Evolutionary conservation across 2,888 invertebrate species (phyloP), one percentile per base, ranked within the genome.

Genomic region (Muschampia plurimacula): DNA sequence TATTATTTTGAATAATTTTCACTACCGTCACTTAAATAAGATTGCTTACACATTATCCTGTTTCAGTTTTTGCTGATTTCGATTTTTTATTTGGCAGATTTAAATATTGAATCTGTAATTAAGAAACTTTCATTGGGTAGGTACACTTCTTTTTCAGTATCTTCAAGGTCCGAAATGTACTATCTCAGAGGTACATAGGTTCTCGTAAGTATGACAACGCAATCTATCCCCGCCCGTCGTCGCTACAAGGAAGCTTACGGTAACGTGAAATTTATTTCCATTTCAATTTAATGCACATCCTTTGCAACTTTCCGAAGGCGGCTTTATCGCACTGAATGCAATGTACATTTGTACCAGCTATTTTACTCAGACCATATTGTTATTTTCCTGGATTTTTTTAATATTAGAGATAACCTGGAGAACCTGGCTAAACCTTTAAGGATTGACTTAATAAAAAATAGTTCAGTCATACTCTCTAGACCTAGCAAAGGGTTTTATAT

Each of bases 251-350:
- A 84, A 84, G 83, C 85, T 86, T 83, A 83, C 78, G 75, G 82
- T 84, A 83, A 84, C 83, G 82, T 78, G 79, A 86, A 86, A 84
- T 84, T 83, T 85, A 90, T 90, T 86, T 88, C 85, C 83, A 85
- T 87, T 87, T 84, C 85, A 82, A 86, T 84, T 82, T 83, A 79
- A 83, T 84, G 79, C 81, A 82, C 82, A 80, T 81, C 78, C 75
- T 77, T 75, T 77, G 84, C 84, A 82, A 82, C 76, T 83, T 82
- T 81, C 79, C 77, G 80, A 80, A 82, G 77, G 74, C 77, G 74
- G 79, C 78, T 82, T 82, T 82, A 78, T 79, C 79, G 80, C 69
- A 68, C 74, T 65, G 71, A 67, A 72, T 72, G 60, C 60, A 10
- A 32, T 72, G 62, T 72, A 67, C 32, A 67, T 67, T 71, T 66